phyloP scores from a whole-genome alignment of 2,888 invertebrate genomes.

The Temnothorax ravouxi region DNA sequence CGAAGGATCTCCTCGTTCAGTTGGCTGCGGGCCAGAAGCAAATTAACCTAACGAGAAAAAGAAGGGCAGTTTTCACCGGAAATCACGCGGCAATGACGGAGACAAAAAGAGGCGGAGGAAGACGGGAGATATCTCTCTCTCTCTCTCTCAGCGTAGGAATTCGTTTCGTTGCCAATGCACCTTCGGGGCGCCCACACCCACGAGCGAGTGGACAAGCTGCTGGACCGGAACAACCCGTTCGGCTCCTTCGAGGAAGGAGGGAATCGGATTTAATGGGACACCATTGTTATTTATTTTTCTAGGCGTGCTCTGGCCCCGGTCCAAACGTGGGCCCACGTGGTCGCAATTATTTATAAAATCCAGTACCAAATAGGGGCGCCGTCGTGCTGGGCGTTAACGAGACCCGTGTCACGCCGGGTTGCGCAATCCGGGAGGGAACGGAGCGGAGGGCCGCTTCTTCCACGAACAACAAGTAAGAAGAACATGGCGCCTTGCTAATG shows the following conservation, averaged over 20 bases:
- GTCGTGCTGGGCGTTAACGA: conserved; percentile 71
- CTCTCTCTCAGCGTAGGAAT: conserved; percentile 59
- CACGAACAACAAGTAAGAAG: conserved; percentile 60
- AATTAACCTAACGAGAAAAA: conserved; percentile 81
- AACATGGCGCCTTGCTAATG: conserved; percentile 62
- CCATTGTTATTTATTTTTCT: conserved; percentile 78
- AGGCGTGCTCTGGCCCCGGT: conserved; percentile 73
- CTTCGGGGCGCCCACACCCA: conserved; percentile 66
- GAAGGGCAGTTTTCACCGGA: conserved; percentile 71
- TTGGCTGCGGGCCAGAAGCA: conserved; percentile 75
- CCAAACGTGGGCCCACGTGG: conserved; percentile 70
- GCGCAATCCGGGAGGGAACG: conserved; percentile 62
- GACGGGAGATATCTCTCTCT: conserved; percentile 30
- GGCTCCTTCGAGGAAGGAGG: conserved; percentile 50
- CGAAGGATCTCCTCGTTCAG: conserved; percentile 58
- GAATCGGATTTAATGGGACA: conserved; percentile 77
- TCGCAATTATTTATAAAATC: conserved; percentile 76
- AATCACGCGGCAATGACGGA: conserved; percentile 60
- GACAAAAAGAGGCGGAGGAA: conserved; percentile 37
- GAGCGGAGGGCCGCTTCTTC: conserved; percentile 51
- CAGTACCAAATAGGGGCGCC: conserved; percentile 67
- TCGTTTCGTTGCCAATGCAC: conserved; percentile 68
- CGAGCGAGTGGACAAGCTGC: conserved; percentile 62
- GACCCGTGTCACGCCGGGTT: conserved; percentile 60
- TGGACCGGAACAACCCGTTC: conserved; percentile 50